Base-by-base conservation (phyloP, 2,888 invertebrate genomes). In the Pollenia griseotomentosa region DNA sequence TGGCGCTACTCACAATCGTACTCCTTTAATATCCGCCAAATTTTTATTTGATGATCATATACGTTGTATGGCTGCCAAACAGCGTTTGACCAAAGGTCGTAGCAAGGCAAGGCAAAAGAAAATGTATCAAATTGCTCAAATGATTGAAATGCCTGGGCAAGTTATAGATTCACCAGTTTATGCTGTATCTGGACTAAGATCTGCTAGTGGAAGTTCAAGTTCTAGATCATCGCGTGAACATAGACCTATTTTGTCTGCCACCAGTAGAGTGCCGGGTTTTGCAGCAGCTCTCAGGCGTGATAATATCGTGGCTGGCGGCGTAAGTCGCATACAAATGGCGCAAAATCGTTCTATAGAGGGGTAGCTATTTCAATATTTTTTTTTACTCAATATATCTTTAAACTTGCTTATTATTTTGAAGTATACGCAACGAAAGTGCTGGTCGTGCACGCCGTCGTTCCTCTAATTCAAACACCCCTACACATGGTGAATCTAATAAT, bases 31-130 rank as follows among this genome's bases (percentile, higher is more conserved):
- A 10, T 96, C 97, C 5, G 97, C 98, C 11, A 98, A 97, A 93
- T 99, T 99, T 93, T 96, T 99, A 86, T 99, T 99, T 93, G 99
- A 99, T 92, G 99, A 99, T 94, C 99, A 99, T 92, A 99, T 99
- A 89, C 95, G 99, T 46, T 99, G 99, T 92, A 99, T 99, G 99
- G 99, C 99, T 19, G 99, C 99, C 40, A 99, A 99, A 91, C 99
- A 99, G 93, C 93, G 96, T 57, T 93, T 96, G 8, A 96, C 96
- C 1, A 96, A 97, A 95, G 98, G 98, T 44, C 95, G 98, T 51
- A 96, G 97, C 90, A 98, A 98, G 94, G 98, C 99, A 0, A 96
- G 99, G 0, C 98, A 99, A 91, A 97, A 98, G 94, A 99, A 99
- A 94, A 98, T 99, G 97, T 97, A 97, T 91, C 97, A 98, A 93